A percentile compares a stretch with the other conserved stretches of the same genome.
These are phyloP conservation scores for Tiliqua scincoides DNA, from an alignment of 2,113 vertebrate genomes.

Conservation along the genomic window DNA sequence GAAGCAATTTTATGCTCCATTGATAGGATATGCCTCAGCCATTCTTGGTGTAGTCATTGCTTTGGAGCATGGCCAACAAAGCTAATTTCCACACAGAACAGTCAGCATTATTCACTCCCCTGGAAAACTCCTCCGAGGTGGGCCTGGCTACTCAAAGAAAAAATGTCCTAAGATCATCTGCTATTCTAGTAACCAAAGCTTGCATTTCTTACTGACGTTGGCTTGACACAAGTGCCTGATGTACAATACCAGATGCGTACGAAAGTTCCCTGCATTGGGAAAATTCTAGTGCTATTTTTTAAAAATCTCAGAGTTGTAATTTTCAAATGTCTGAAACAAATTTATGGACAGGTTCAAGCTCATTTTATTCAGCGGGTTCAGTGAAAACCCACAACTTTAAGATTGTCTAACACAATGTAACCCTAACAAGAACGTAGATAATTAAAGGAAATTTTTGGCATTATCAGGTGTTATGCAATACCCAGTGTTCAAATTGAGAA, in stretches of 20 bases:
- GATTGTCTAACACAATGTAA: background rate
- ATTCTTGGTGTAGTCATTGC: slow-evolving; percentile 48
- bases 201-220: background rate
- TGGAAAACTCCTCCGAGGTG: slow-evolving; percentile 32
- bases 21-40: slow-evolving; percentile 56
- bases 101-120: slow-evolving; percentile 2
- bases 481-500: background rate
- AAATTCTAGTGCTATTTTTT: background rate
- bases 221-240: background rate
- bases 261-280: background rate
- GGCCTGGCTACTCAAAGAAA: background rate
- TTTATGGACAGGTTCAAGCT: background rate
- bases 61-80: slow-evolving; percentile 49
- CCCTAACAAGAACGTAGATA: background rate
- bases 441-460: background rate
- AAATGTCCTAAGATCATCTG: background rate
- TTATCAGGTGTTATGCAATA: background rate
- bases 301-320: background rate
- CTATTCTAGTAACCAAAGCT: background rate
- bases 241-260: background rate
- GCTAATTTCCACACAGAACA: background rate
- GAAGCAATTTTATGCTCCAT: slow-evolving; percentile 72
- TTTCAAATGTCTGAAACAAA: background rate
- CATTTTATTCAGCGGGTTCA: background rate
- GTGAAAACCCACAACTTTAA: background rate